A percentile compares a stretch with the other conserved stretches of the same genome.
These are phyloP conservation scores for Andrena hattorfiana DNA, from an alignment of 2,888 invertebrate genomes.

Conservation along the genomic window DNA sequence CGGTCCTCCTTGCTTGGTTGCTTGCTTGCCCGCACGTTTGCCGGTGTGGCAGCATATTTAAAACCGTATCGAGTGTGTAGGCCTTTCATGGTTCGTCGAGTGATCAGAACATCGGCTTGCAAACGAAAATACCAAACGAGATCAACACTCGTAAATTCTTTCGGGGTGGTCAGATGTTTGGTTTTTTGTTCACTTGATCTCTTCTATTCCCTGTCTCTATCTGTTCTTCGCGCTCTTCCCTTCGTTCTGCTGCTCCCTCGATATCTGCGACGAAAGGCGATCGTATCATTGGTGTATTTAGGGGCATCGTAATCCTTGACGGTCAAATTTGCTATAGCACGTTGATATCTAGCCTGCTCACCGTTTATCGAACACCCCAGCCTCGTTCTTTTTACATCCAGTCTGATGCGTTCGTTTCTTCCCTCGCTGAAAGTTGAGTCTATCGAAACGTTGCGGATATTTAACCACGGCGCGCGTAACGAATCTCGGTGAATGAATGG, in stretches of 20 bases:
- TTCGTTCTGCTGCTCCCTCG: constrained; percentile 70
- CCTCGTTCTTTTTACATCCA: neutral
- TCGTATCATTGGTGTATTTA: constrained; percentile 81
- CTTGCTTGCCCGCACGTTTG: constrained; percentile 24
- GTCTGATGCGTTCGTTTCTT: constrained; percentile 8
- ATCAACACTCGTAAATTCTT: constrained; percentile 78
- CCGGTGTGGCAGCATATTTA: constrained; percentile 28
- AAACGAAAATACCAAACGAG: constrained; percentile 53
- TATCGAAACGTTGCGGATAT: neutral
- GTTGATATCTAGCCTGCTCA: constrained; percentile 70
- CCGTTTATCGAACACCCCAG: constrained; percentile 22
- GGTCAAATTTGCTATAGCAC: constrained; percentile 73
- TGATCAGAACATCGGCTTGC: constrained; percentile 60
- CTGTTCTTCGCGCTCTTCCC: constrained; percentile 70
- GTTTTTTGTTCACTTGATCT: constrained; percentile 20
- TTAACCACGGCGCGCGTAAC: too few relatives aligned
- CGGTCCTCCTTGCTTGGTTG: constrained; percentile 75
- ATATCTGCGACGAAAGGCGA: constrained; percentile 76
- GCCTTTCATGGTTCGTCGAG: constrained; percentile 45
- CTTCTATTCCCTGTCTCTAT: constrained; percentile 59
- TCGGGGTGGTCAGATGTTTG: constrained; percentile 70
- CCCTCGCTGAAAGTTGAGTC: neutral
- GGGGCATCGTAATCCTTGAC: constrained; percentile 81
- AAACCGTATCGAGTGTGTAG: constrained; percentile 50
- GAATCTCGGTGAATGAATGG: neutral